These are phyloP conservation scores for Myrmecophaga tridactyla DNA, from an alignment of 2,113 vertebrate species.

Conservation along the genomic window DNA sequence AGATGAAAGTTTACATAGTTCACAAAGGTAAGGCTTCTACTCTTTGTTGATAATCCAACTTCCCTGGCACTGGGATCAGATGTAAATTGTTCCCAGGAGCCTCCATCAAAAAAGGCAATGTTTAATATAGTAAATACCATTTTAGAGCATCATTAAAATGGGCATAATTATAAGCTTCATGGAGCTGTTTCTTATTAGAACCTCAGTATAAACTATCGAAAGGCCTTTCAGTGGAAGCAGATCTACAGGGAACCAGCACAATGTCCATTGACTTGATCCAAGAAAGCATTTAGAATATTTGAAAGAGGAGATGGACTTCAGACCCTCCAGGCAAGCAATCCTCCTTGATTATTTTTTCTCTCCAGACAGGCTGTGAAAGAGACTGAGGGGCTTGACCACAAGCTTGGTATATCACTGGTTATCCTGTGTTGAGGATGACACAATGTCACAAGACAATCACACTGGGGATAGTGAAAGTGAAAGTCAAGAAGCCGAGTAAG, in stretches of 20 bases:
- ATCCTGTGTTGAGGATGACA: not conserved
- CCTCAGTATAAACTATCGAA: not conserved
- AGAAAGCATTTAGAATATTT: not conserved
- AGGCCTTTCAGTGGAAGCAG: not conserved
- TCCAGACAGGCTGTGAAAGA: not conserved
- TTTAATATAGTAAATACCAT: constrained; percentile 48
- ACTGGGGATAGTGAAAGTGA: not conserved
- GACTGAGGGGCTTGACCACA: not conserved
- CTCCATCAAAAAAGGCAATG: constrained; percentile 51
- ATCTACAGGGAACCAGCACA: not conserved
- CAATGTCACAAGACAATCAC: not conserved
- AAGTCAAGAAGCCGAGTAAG: not conserved
- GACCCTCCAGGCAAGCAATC: not conserved
- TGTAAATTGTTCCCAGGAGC: constrained; percentile 62
- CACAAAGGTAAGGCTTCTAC: constrained; percentile 50
- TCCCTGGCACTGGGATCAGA: not conserved
- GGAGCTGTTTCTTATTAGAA: constrained; percentile 57
- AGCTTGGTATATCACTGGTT: not conserved
- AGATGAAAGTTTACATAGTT: constrained; percentile 47
- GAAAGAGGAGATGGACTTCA: not conserved
- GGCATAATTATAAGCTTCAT: constrained; percentile 36
- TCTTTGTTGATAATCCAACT: constrained; percentile 37
- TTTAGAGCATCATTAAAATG: constrained; percentile 57
- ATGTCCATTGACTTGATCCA: not conserved
- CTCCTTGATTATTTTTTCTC: not conserved